Evolutionary conservation across 2,888 invertebrate genomes (phyloP), one percentile per base, ranked within the genome.

Genomic region (Calameuta idolon): DNA sequence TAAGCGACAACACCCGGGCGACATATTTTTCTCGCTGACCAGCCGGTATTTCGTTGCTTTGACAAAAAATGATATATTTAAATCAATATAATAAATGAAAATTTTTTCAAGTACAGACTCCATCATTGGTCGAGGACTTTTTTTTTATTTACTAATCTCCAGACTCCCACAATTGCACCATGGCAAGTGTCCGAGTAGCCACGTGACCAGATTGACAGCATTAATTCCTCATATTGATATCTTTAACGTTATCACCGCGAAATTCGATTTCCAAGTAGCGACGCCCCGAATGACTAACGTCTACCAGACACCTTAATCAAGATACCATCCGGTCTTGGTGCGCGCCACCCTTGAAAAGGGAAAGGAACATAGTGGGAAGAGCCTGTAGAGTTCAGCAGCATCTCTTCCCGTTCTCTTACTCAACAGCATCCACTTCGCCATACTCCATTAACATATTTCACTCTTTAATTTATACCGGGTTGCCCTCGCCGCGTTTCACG

Each of bases 391-490:
- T 71, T 12, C 71, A 31, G 71, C 71, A 33, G 31, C 71, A 33
- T 34, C 34, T 34, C 34, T 34, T 71, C 71, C 34, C 71, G 31
- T 34, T 71, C 71, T 71, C 71, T 71, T 34, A 15, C 71, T 71
- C 71, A 31, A 1, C 71, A 34, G 71, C 34, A 31, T 71, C 71
- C 71, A 71, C 71, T 71, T 23, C 71, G 23, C 74, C 23, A 74
- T 71, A 87, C 86, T 87, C 88, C 88, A 88, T 89, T 89, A 88
- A 89, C 89, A 88, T 88, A 88, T 89, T 88, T 88, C 87, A 89
- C 85, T 86, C 85, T 87, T 88, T 87, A 88, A 89, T 87, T 89
- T 84, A 84, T 83, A 81, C 84, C 79, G 80, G 81, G 81, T 79
- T 83, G 82, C 74, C 85, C 83, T 83, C 81, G 82, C 83, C 79